These are phyloP conservation scores for Aleadryas rufinucha DNA, from an alignment of 2,113 vertebrate genomes.

Conservation along the genomic window DNA sequence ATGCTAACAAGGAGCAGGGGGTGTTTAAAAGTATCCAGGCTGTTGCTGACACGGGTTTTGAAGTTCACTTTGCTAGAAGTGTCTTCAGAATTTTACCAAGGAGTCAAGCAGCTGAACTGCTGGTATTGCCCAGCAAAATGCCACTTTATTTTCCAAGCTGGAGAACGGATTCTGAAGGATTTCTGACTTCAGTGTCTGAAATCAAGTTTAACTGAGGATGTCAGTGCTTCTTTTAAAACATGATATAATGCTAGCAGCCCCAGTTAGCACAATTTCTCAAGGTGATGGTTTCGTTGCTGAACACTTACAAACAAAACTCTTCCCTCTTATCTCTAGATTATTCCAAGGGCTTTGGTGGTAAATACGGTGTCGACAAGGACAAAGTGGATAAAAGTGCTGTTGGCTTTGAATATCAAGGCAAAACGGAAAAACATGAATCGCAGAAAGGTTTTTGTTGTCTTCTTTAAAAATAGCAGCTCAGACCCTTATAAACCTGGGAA, in stretches of 20 bases:
- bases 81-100: neutral
- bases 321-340: conserved; percentile 69
- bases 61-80: neutral
- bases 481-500: neutral
- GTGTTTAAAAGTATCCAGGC: neutral
- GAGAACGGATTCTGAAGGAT: neutral
- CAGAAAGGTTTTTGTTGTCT: conserved; percentile 85
- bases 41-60: neutral
- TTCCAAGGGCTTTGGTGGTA: conserved; percentile 79
- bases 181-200: neutral
- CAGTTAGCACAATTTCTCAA: neutral
- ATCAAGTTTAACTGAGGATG: neutral
- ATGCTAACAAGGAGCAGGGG: neutral
- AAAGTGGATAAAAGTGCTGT: conserved; percentile 86
- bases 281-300: neutral
- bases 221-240: neutral
- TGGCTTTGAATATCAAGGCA: conserved; percentile 94
- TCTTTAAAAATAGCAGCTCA: neutral
- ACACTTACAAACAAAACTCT: neutral
- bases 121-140: neutral
- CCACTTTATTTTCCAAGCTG: neutral
- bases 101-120: neutral
- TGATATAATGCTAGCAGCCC: neutral
- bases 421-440: conserved; percentile 92
- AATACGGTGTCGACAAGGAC: conserved; percentile 87